These are phyloP conservation scores for Lamproptera curius DNA, from an alignment of 2,888 invertebrate genomes.

Conservation along the genomic window DNA sequence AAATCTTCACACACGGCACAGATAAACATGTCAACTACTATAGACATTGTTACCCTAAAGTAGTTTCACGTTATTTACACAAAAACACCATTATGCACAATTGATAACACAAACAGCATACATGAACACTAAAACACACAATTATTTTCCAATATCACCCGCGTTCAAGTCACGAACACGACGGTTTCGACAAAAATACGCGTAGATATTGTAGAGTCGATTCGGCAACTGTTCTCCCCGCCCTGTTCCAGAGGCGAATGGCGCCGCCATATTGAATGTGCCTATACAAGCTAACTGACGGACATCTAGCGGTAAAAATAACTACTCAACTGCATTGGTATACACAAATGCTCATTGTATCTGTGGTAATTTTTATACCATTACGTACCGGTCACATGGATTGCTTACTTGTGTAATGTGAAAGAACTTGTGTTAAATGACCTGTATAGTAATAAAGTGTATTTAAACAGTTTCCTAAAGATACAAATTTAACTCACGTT, in stretches of 20 bases:
- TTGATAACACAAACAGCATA: constrained; percentile 66
- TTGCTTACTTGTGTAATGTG: not conserved
- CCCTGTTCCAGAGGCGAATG: constrained; percentile 76
- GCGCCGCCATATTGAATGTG: constrained; percentile 74
- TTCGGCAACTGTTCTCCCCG: constrained; percentile 74
- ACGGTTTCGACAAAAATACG: constrained; percentile 71
- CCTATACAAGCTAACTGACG: constrained; percentile 44
- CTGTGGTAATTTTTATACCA: too few species aligned
- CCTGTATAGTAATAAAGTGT: too few species aligned
- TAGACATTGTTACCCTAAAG: constrained; percentile 77
- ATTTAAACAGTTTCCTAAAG: too few species aligned
- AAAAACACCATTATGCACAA: constrained; percentile 62
- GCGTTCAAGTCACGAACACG: constrained; percentile 72
- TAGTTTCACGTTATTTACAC: constrained; percentile 73
- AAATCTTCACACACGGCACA: constrained; percentile 79
- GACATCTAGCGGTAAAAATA: constrained; percentile 55
- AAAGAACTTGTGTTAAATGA: not conserved
- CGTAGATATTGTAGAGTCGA: constrained; percentile 71
- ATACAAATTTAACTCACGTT: too few species aligned
- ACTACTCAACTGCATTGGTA: constrained; percentile 39
- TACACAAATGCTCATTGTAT: too few species aligned
- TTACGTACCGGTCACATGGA: too few species aligned
- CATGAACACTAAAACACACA: constrained; percentile 67
- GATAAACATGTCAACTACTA: constrained; percentile 79
- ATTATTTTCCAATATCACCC: constrained; percentile 70